Base-by-base conservation (phyloP, 2,797 vertebrate genomes). In the Sebastes alutus region DNA sequence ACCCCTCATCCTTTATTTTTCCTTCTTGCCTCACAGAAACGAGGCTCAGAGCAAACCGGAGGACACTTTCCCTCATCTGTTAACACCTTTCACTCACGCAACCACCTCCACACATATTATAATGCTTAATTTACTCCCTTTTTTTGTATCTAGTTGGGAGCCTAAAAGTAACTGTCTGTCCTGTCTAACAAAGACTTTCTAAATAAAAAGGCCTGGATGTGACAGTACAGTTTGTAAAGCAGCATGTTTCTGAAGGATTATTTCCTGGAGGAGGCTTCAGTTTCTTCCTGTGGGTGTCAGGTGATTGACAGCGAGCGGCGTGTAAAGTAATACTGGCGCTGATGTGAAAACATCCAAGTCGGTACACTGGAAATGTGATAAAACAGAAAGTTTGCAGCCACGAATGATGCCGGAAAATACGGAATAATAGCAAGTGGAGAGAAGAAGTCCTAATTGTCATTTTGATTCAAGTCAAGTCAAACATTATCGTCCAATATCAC, bases 201-300 rank as follows among this genome's bases (percentile, higher is more conserved):
- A 68, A 84, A 80, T 84, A 84, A 87, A 88, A 86, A 75, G 80
- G 60, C 10, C 81, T 74, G 82, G 62, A 87, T 87, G 90, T 91
- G 90, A 91, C 90, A 93, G 87, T 46, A 52, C 60, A 74, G 81
- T 86, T 91, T 92, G 88, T 89, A 87, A 86, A 89, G 81, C 89
- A 83, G 87, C 84, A 63, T 77, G 90, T 90, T 82, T 92, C 89
- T 87, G 85, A 89, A 85, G 87, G 80, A 70, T 85, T 52, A 16
- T 78, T 88, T 91, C 89, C 85, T 89, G 85, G 38, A 80, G 70
- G 85, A 93, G 82, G 70, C 89, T 83, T 86, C 80, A 66, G 62
- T 71, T 72, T 75, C 89, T 88, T 92, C 85, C 91, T 88, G 80
- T 78, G 84, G 84, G 81, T 90, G 90, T 91, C 82, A 80, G 89